A percentile compares a stretch with the other conserved stretches of the same genome.
phyloP scores from a whole-genome alignment of 2,888 invertebrate genomes.

The Callimorpha dominula region DNA sequence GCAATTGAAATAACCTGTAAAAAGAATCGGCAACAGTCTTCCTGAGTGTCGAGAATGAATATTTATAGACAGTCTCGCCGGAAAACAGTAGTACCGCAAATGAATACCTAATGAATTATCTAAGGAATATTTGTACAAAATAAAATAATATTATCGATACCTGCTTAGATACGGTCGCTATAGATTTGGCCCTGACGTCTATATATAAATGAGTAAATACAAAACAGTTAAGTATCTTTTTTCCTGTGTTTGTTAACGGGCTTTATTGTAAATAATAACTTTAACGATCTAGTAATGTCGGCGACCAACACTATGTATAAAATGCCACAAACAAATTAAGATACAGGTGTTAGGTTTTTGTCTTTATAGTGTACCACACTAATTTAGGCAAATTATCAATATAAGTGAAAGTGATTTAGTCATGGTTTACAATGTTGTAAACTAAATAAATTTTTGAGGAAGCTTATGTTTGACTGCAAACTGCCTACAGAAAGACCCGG shows the following conservation, averaged over 20 bases:
- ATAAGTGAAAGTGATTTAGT: background rate
- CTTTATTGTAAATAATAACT: too few relatives aligned
- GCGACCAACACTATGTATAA: background rate
- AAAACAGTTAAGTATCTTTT: background rate
- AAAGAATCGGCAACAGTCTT: constrained; percentile 44
- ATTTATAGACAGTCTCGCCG: constrained; percentile 58
- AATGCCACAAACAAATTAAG: background rate
- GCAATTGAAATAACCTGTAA: constrained; percentile 46
- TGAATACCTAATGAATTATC: constrained; percentile 25
- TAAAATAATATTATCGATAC: background rate
- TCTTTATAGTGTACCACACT: background rate
- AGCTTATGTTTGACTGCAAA: too few relatives aligned
- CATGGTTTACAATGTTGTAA: too few relatives aligned
- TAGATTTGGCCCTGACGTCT: background rate
- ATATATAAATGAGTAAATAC: background rate
- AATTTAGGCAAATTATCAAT: background rate
- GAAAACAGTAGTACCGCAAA: constrained; percentile 23
- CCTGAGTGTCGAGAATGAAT: constrained; percentile 51
- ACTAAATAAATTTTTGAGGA: too few relatives aligned
- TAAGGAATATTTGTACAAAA: background rate
- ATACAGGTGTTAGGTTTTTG: background rate
- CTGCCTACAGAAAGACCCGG: background rate
- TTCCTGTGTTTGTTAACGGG: background rate
- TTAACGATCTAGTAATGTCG: background rate
- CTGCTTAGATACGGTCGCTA: background rate